Base-by-base conservation (phyloP, 2,113 vertebrate species). In the Perca fluviatilis region DNA sequence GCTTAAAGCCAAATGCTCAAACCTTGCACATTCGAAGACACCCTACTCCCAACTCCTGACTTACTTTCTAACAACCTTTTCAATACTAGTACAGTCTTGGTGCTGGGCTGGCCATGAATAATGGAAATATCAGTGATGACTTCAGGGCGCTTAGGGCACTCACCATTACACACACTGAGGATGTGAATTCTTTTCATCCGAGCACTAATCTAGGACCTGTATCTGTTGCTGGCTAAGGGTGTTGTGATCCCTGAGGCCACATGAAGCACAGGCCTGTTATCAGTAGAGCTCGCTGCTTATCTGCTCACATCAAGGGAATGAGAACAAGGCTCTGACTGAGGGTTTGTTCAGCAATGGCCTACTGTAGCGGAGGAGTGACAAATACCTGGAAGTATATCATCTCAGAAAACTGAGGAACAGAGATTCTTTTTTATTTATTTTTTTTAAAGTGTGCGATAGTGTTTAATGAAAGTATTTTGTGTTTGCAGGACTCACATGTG, bases 401-500 rank as follows among this genome's bases (percentile, higher is more conserved):
- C 50, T 73, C 53, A 69, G 80, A 79, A 74, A 72, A 47, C 27
- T 64, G 18, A 9, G 19, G 40, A 43, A 43, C 40, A 43, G 9
- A 40, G 2, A 43, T 43, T 43, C 11, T 7, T 33, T 33, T 6
- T 33, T 33, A 0, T 43, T 43, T 10, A 10, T 10, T 11, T 40
- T 40, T 40, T 53, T 16, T 47, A 9, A 62, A 21, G 23, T 53
- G 50, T 27, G 54, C 18, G 61, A 16, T 36, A 49, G 43, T 62
- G 62, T 79, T 46, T 80, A 49, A 76, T n/a, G 19, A n/a, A 83
- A 57, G 63, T 12, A 16, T 23, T 85, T 58, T 50, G 58, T 60
- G 70, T 82, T 76, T 75, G 36, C 54, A 46, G 49, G 66, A 97
- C 98, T 98, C 93, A 99, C 98, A 99, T 97, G 91, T 99, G 97